Evolutionary conservation across 2,797 vertebrate species (phyloP).

Genomic region (Rhincodon typus): DNA sequence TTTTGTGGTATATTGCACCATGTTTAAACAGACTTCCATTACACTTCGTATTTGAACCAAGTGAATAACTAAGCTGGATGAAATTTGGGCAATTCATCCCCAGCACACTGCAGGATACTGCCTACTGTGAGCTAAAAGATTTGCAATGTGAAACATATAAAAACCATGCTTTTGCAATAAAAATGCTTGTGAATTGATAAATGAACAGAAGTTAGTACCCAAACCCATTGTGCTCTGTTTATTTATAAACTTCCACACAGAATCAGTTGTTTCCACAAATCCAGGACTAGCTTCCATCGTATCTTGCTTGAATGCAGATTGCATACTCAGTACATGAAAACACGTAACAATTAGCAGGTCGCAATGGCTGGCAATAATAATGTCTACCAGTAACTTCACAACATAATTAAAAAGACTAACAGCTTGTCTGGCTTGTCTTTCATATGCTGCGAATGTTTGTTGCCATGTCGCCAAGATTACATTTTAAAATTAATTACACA

Average conservation of each 20-base stretch:
- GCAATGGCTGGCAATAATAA: slow-evolving; percentile 30
- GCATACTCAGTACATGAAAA: slow-evolving; percentile 37
- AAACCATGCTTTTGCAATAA: not conserved
- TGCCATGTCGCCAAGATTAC: not conserved
- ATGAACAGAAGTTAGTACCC: slow-evolving; percentile 18
- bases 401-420: slow-evolving; percentile 35
- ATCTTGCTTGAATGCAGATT: slow-evolving; percentile 35
- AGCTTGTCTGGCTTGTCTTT: slow-evolving; percentile 23
- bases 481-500: slow-evolving; percentile 36
- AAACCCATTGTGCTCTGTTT: slow-evolving; percentile 31
- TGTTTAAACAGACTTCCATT: no score
- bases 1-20: no score
- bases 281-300: slow-evolving; percentile 32
- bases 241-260: slow-evolving; percentile 37
- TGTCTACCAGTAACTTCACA: slow-evolving; percentile 30
- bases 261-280: slow-evolving; percentile 37
- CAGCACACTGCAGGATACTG: not conserved
- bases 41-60: not conserved
- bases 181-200: not conserved
- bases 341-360: slow-evolving; percentile 36
- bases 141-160: not conserved
- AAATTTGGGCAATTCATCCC: not conserved
- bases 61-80: no score
- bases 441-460: not conserved
- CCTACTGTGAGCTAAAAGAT: not conserved